These are phyloP conservation scores for Sminthurides aquaticus DNA, from an alignment of 2,888 invertebrate species.

Conservation along the genomic window DNA sequence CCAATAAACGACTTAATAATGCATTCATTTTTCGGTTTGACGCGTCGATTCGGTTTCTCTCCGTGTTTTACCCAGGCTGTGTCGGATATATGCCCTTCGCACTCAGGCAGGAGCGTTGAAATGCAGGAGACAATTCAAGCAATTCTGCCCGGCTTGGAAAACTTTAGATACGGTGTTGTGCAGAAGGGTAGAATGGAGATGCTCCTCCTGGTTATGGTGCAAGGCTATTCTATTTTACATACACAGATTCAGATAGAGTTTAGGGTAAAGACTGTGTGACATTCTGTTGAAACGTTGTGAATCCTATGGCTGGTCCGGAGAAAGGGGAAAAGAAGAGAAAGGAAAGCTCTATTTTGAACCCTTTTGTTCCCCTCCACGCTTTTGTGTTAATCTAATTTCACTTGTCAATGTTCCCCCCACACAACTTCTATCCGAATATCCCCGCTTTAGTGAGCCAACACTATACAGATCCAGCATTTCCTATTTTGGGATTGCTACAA, in stretches of 20 bases:
- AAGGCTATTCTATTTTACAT: neutral
- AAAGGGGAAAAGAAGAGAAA: neutral
- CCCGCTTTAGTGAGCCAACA: too few relatives aligned
- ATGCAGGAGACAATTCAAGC: too few relatives aligned
- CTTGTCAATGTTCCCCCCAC: slow-evolving; percentile 35
- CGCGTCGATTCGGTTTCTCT: slow-evolving; percentile 25
- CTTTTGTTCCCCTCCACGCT: slow-evolving; percentile 37
- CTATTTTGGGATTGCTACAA: too few relatives aligned
- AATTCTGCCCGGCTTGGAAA: too few relatives aligned
- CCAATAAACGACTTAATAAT: slow-evolving; percentile 34
- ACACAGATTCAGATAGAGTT: neutral
- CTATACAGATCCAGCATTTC: too few relatives aligned
- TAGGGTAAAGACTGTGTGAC: slow-evolving; percentile 7
- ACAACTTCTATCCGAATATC: neutral
- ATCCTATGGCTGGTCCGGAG: neutral
- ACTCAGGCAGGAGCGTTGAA: too few relatives aligned
- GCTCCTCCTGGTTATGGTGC: too few relatives aligned
- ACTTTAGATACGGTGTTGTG: too few relatives aligned
- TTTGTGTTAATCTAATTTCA: slow-evolving; percentile 43
- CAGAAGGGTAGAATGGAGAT: too few relatives aligned
- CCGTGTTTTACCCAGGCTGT: slow-evolving; percentile 6
- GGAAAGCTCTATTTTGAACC: slow-evolving; percentile 23
- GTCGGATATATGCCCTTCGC: too few relatives aligned
- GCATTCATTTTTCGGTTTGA: slow-evolving; percentile 33
- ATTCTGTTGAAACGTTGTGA: slow-evolving; percentile 11